Base-by-base conservation (phyloP, 2,113 vertebrate genomes). In the Hassar affinis region DNA sequence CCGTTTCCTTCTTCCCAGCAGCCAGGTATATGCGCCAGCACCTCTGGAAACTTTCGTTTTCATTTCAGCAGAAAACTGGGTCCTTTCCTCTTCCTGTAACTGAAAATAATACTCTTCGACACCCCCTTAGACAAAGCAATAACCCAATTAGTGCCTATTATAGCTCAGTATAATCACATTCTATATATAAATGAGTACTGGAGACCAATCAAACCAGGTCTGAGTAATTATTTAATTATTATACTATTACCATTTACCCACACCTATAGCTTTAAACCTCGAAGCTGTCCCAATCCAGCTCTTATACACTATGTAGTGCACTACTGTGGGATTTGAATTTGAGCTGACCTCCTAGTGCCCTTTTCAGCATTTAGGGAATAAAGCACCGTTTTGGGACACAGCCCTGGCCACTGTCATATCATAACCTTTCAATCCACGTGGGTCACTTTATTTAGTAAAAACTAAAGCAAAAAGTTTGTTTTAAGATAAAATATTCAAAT, bases 11-110 rank as follows among this genome's bases (percentile, higher is more conserved):
- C 54, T 78, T 14, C 33, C 59, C 68, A n/a, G 9, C 22, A 11
- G 9, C 3, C 38, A 42, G 38, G 35, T 6, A 14, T 3, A 2
- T 1, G 27, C 22, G 64, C 6, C n/a, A 75, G 30, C 22, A 77
- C 74, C 10, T 35, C 9, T 14, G 17, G 3, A 57, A 25, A 27
- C n/a, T 78, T 83, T 83, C 59, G 82, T 56, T 83, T 83, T 62
- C 11, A 18, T 62, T 75, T 45, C 20, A 12, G 2, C 18, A 5
- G 4, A 54, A 2, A 4, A 27, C 9, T 7, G 11, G 18, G 18
- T 57, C 6, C 7, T 56, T 72, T 25, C 11, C 25, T 49, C 6
- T 72, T 49, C 69, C 69, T 49, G 25, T 7, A 72, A 27, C 12
- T 8, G 25, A 72, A 72, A 72, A 72, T 3, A 25, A 72, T 27